phyloP scores from a whole-genome alignment of 2,113 vertebrate genomes.

The Cyrtonyx montezumae region DNA sequence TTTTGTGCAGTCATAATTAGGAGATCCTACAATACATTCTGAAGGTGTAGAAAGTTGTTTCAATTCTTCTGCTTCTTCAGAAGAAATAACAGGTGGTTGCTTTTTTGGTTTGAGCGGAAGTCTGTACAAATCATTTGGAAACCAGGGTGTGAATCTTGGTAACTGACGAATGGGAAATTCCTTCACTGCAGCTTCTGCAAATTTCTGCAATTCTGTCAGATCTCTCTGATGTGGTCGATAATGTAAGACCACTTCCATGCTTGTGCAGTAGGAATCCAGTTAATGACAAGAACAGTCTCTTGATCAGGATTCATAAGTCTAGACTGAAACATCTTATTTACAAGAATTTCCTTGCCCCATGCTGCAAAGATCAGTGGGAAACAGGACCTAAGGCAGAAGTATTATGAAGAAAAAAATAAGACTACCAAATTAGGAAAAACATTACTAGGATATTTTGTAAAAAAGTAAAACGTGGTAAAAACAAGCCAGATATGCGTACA shows the following conservation, averaged over 20 bases:
- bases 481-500: accelerated
- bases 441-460: not conserved
- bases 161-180: constrained; percentile 77
- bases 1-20: constrained; percentile 76
- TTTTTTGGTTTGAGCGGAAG: constrained; percentile 82
- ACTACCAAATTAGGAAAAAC: not conserved
- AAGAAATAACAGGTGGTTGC: constrained; percentile 77
- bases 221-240: constrained; percentile 68
- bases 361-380: constrained; percentile 59
- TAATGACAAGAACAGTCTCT: constrained; percentile 30
- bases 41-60: constrained; percentile 15
- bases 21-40: constrained; percentile 16
- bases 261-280: constrained; percentile 19
- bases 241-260: constrained; percentile 87
- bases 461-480: not conserved
- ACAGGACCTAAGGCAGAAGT: constrained; percentile 80
- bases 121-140: constrained; percentile 64
- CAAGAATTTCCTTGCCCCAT: constrained; percentile 45
- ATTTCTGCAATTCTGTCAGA: constrained; percentile 64
- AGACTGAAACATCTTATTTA: constrained; percentile 58
- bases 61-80: constrained; percentile 53
- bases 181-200: constrained; percentile 79
- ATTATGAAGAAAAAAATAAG: constrained; percentile 77
- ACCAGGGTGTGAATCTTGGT: constrained; percentile 84
- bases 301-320: constrained; percentile 5